Base-by-base conservation (phyloP, 2,888 invertebrate species). In the Drosophila bunnanda region DNA sequence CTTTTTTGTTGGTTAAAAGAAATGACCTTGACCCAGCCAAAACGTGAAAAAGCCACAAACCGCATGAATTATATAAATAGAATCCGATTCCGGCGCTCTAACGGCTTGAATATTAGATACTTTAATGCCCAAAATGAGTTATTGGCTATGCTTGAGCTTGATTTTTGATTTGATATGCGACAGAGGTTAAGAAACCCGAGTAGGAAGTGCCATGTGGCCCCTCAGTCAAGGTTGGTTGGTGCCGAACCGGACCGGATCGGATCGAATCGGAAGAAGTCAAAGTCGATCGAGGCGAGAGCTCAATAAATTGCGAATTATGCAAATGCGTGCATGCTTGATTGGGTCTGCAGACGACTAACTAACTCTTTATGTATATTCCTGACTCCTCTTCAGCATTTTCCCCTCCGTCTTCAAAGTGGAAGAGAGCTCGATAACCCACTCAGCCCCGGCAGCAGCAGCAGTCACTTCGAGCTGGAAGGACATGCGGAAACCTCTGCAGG, bases 131-230 rank as follows among this genome's bases (percentile, higher is more conserved):
- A 13, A 36, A 30, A 65, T 54, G 43, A 68, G 30, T 25, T 54
- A 53, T 36, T 13, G 32, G n/a, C 32, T n/a, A 25, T 20, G 60
- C 62, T 61, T 34, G 34, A 43, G 52, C 64, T 65, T 34, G 41
- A 50, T 65, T 28, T 41, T 50, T 9, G 15, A 52, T 52, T 52
- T 52, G 64, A 65, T 65, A 30, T 41, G 64, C 53, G 38, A n/a
- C 22, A 64, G 77, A 80, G 84, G 83, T 89, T 65, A 80, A 89
- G 44, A 89, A 78, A 76, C 84, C 76, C 28, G 72, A 89, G 61
- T 68, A 89, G 83, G 88, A 89, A 83, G 75, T 79, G 61, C 38
- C 44, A 65, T 55, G 64, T 57, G 72, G 69, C 69, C 53, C 66
- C 66, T 64, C 25, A 64, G 48, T 72, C 78, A 84, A 83, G 82